Percentiles rank a stretch among this genome's conserved stretches.
Evolutionary conservation across 2,888 invertebrate species (phyloP).

Genomic region (Oscheius sp.): DNA sequence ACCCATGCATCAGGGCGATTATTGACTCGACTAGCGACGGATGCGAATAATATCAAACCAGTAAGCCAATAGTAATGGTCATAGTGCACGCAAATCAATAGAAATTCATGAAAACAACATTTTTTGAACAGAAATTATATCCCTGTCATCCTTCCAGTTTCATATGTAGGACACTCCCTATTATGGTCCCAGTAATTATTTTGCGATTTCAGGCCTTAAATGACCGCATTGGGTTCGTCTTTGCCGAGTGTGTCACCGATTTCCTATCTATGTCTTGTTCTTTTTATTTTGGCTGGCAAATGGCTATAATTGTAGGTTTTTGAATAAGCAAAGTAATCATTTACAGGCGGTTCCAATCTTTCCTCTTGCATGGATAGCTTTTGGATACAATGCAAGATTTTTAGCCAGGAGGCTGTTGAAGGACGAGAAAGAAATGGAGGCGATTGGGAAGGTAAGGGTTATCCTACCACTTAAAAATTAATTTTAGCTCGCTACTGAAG

Average conservation of each 20-base stretch:
- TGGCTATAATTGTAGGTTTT: too few relatives aligned
- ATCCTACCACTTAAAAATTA: too few relatives aligned
- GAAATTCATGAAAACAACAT: too few relatives aligned
- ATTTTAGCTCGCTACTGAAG: slow-evolving; percentile 70
- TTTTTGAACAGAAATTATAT: too few relatives aligned
- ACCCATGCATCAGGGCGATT: slow-evolving; percentile 71
- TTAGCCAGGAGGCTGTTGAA: slow-evolving; percentile 37
- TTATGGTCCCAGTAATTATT: neutral
- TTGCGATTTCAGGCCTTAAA: slow-evolving; percentile 71
- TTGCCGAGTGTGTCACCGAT: slow-evolving; percentile 71
- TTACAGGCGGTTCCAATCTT: slow-evolving; percentile 69
- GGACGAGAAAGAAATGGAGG: slow-evolving; percentile 73
- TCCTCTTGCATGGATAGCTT: slow-evolving; percentile 58
- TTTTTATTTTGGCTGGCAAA: slow-evolving; percentile 73
- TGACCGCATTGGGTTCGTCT: slow-evolving; percentile 70
- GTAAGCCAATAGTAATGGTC: too few relatives aligned
- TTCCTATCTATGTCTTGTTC: slow-evolving; percentile 71
- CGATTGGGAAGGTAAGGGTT: slow-evolving; percentile 64
- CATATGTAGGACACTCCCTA: too few relatives aligned
- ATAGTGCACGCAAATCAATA: neutral
- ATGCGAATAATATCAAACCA: slow-evolving; percentile 72
- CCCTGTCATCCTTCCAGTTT: too few relatives aligned
- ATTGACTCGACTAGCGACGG: slow-evolving; percentile 72
- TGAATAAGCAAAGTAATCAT: too few relatives aligned
- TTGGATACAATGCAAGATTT: neutral